These are phyloP conservation scores for Alviniconcha strummeri DNA, from an alignment of 2,888 invertebrate species.

Conservation along the genomic window DNA sequence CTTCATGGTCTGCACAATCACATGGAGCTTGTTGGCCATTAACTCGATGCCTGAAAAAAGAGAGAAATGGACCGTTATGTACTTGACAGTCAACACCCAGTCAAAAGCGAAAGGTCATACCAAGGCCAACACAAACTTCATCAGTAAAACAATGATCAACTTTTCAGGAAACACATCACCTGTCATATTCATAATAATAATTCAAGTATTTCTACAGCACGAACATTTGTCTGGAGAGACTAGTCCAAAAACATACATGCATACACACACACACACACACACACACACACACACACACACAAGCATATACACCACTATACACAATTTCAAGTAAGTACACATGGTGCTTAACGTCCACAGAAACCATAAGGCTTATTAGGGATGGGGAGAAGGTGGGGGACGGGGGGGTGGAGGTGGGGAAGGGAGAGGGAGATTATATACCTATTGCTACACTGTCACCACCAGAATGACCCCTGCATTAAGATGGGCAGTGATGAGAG, in stretches of 20 bases:
- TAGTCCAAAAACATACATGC: background rate
- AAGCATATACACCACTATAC: background rate
- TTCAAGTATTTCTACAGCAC: too few relatives aligned
- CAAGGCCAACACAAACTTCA: background rate
- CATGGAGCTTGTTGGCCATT: constrained; percentile 81
- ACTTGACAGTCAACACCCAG: background rate
- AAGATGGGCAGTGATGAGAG: too few relatives aligned
- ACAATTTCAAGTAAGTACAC: background rate
- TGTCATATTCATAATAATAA: too few relatives aligned
- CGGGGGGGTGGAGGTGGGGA: too few relatives aligned
- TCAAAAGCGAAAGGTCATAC: background rate
- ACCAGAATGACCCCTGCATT: too few relatives aligned
- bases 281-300: background rate
- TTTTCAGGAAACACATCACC: too few relatives aligned
- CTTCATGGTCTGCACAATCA: constrained; percentile 81
- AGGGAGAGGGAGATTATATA: too few relatives aligned
- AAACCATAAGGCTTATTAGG: too few relatives aligned
- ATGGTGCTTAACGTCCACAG: background rate
- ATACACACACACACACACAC: constrained; percentile 9
- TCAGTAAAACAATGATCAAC: background rate
- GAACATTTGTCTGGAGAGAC: background rate
- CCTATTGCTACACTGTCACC: too few relatives aligned
- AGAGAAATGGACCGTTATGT: background rate
- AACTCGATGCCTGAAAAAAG: constrained; percentile 83
- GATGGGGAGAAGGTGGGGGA: too few relatives aligned